phyloP scores from a whole-genome alignment of 2,888 invertebrate genomes.

The Seladonia tumulorum region DNA sequence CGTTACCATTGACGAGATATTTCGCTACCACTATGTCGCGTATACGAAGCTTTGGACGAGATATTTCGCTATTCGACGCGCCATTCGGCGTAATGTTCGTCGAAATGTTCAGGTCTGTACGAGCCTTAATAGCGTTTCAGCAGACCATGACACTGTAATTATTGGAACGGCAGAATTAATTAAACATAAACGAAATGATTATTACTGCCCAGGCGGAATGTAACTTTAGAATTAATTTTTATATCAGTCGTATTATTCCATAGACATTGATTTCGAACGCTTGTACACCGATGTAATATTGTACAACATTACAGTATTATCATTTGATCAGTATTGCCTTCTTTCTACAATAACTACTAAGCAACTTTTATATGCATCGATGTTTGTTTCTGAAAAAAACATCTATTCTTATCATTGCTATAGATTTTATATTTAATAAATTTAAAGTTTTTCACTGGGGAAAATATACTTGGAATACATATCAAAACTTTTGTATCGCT shows the following conservation, averaged over 20 bases:
- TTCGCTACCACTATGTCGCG: too few relatives aligned
- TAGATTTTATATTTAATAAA: slow-evolving; percentile 29
- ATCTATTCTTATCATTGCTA: slow-evolving; percentile 3
- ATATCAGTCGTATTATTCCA: slow-evolving; percentile 38
- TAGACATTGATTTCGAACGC: slow-evolving; percentile 31
- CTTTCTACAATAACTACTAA: slow-evolving; percentile 6
- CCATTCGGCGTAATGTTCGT: too few relatives aligned
- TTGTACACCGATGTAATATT: slow-evolving; percentile 33
- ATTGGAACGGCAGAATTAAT: slow-evolving; percentile 42
- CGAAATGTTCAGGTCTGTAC: too few relatives aligned
- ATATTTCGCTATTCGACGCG: too few relatives aligned
- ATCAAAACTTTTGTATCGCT: slow-evolving; percentile 49
- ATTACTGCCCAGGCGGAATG: slow-evolving; percentile 61
- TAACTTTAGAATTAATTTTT: slow-evolving; percentile 56
- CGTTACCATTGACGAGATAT: too few relatives aligned
- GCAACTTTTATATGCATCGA: neutral
- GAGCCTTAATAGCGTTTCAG: slow-evolving; percentile 37
- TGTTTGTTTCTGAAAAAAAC: neutral
- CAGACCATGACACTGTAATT: slow-evolving; percentile 25
- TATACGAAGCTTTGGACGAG: too few relatives aligned
- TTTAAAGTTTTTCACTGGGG: slow-evolving; percentile 21
- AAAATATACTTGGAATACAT: slow-evolving; percentile 47
- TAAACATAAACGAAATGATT: slow-evolving; percentile 45
- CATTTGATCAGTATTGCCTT: slow-evolving; percentile 18
- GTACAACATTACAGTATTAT: slow-evolving; percentile 41